A percentile compares a stretch with the other conserved stretches of the same genome.
phyloP scores from a whole-genome alignment of 2,113 vertebrate genomes.

The Syngnathus typhle region DNA sequence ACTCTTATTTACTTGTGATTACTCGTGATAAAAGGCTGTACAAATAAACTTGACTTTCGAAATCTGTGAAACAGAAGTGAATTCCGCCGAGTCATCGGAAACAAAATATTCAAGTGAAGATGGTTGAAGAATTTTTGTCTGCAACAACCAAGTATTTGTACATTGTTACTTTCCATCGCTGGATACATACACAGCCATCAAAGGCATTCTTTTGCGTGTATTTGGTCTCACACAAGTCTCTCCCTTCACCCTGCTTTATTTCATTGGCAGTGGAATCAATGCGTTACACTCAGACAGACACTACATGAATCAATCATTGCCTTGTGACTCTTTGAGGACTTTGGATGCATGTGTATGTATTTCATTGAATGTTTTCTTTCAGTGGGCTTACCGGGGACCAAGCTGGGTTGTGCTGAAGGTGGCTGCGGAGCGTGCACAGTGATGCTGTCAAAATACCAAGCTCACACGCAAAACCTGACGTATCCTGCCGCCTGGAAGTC shows the following conservation, averaged over 20 bases:
- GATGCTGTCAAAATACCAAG: slow-evolving; percentile 84
- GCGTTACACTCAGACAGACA: not conserved
- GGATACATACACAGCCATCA: not conserved
- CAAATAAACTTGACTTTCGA: no score
- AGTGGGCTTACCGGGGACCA: slow-evolving; percentile 88
- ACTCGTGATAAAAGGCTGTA: no score
- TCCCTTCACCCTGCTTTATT: not conserved
- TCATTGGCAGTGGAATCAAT: not conserved
- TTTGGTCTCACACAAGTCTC: not conserved
- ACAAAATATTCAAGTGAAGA: not conserved
- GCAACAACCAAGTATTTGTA: not conserved
- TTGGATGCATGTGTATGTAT: slow-evolving; percentile 2
- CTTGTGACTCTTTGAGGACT: not conserved
- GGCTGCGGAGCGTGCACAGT: slow-evolving; percentile 93
- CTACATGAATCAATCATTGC: not conserved
- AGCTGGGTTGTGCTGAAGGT: slow-evolving; percentile 91
- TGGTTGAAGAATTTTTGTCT: not conserved
- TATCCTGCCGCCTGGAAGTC: slow-evolving; percentile 75
- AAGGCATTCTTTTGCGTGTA: not conserved
- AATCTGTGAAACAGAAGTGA: no score
- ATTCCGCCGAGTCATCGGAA: no score
- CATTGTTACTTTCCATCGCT: not conserved
- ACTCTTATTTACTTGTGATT: no score
- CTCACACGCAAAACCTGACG: slow-evolving; percentile 71
- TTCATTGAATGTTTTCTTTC: slow-evolving; percentile 24